phyloP scores from a whole-genome alignment of 2,113 vertebrate species.

The Fulmarus glacialis region DNA sequence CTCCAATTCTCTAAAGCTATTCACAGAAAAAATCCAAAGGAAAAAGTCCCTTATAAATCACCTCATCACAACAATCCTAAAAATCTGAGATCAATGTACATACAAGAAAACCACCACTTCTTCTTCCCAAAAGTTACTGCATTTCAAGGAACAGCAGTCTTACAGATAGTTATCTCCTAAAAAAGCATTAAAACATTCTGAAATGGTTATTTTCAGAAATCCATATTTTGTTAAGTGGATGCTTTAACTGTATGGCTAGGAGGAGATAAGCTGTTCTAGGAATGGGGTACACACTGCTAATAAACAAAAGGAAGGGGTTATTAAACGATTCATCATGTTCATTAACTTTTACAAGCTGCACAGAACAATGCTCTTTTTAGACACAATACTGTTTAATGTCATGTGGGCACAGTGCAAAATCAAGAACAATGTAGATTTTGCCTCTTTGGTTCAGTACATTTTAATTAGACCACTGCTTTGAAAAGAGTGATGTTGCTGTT shows the following conservation, averaged over 20 bases:
- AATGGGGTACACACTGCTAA: not conserved
- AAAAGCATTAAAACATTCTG: not conserved
- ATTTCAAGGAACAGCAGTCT: not conserved
- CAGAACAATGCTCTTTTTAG: not conserved
- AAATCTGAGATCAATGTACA: not conserved
- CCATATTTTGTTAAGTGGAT: not conserved
- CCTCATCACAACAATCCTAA: not conserved
- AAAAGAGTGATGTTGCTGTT: not conserved
- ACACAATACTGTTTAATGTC: not conserved
- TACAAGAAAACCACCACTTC: fast-evolving
- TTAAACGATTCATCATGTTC: not conserved
- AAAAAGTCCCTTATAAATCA: not conserved
- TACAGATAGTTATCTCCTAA: not conserved
- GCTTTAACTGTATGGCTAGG: not conserved
- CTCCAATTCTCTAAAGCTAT: not conserved
- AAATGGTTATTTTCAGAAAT: not conserved
- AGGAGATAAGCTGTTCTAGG: not conserved
- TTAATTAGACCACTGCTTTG: constrained; percentile 3
- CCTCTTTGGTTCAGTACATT: not conserved
- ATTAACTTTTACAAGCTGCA: not conserved
- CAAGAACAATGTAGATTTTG: constrained; percentile 24
- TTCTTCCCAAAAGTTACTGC: not conserved
- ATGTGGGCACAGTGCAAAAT: not conserved
- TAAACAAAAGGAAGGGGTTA: not conserved
- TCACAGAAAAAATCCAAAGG: not conserved